Evolutionary conservation across 2,113 vertebrate species (phyloP).

Genomic region (Tympanuchus pallidicinctus): DNA sequence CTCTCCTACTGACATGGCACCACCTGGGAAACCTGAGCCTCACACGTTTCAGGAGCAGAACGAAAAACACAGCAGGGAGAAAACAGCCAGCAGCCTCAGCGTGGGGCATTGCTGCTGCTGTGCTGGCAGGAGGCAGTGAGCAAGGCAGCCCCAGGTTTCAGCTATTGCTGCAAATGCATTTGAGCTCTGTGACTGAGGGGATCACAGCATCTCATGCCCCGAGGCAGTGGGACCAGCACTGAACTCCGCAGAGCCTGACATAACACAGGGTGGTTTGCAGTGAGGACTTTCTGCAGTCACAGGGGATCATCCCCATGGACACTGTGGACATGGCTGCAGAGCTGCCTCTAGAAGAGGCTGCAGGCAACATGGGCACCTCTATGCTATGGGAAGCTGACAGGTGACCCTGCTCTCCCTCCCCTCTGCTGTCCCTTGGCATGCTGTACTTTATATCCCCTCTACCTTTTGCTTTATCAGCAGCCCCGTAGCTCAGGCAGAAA

Average conservation of each 20-base stretch:
- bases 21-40: neutral
- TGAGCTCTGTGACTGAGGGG: neutral
- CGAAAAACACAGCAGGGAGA: neutral
- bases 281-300: neutral
- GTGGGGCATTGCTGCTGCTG: rapidly evolving
- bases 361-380: neutral
- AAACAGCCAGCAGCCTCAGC: neutral
- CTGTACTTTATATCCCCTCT: neutral
- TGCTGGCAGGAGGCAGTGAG: rapidly evolving
- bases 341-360: neutral
- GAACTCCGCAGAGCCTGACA: neutral
- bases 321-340: rapidly evolving
- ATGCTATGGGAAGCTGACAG: rapidly evolving
- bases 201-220: neutral
- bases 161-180: neutral
- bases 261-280: neutral
- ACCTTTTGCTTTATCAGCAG: rapidly evolving
- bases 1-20: neutral
- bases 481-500: rapidly evolving
- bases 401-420: neutral
- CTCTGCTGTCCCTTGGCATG: rapidly evolving
- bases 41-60: neutral
- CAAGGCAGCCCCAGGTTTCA: neutral
- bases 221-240: neutral
- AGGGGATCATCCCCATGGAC: neutral